Base-by-base conservation (phyloP, 1,140 invertebrate genomes). In the Drosophila grimshawi region DNA sequence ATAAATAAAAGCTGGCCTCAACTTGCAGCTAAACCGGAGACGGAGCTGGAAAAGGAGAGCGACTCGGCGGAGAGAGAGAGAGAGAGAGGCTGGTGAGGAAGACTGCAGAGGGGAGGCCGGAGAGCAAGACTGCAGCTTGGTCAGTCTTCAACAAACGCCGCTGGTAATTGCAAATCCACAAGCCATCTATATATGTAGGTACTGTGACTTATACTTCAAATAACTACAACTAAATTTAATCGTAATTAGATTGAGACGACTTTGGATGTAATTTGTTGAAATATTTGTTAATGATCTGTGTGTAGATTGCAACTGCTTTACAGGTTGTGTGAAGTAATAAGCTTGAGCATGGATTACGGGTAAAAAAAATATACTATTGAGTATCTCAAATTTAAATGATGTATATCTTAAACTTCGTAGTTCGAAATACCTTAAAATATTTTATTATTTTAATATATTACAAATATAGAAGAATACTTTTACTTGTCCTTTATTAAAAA, bases 101-200 rank as follows among this genome's bases (percentile, higher is more conserved):
- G 35, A 41, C 35, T 51, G 60, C 4, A 5, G 5, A 5, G 27
- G 10, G 8, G 32, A 6, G 10, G 5, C 19, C n/a, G 2, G 4
- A 10, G 39, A 11, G 5, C 43, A 10, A 19, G 60, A 43, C 57
- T 49, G 60, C 66, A 39, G 53, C 62, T 52, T 61, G 70, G 59
- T 67, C 56, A 61, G 57, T 72, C 51, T 53, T 78, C 78, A 33
- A 43, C 39, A 43, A 78, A 64, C 81, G 77, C 81, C 78, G 19
- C 53, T 62, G 65, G 73, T 89, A 89, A 89, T 85, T 88, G 80
- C 77, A 89, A 88, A 76, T 85, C 73, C 66, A n/a, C 55, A 27
- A 27, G 5, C 3, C 53, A 73, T 76, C 67, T 73, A 75, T 19
- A 19, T 19, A 19, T 19, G 19, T 53, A 52, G 68, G 10, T 46